phyloP scores from a whole-genome alignment of 2,113 vertebrate species.

The Ptyas mucosa region DNA sequence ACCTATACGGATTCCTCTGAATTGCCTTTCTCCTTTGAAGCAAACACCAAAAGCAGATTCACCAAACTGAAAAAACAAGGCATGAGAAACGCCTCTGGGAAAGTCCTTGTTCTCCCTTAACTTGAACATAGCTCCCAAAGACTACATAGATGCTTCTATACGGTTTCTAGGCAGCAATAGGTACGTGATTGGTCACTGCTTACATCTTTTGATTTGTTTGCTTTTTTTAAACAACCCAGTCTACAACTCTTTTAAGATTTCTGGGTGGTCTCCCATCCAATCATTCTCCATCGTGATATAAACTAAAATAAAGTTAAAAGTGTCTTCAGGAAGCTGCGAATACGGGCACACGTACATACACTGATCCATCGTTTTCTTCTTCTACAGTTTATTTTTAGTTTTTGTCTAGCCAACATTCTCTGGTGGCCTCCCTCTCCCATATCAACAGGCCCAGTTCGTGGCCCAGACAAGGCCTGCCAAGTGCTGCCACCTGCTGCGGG shows the following conservation, averaged over 20 bases:
- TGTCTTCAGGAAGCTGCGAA: neutral
- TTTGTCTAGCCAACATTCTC: neutral
- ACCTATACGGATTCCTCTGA: neutral
- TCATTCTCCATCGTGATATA: neutral
- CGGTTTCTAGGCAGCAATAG: neutral
- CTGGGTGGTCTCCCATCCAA: neutral
- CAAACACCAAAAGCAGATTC: neutral
- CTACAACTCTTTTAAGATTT: neutral
- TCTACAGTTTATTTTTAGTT: neutral
- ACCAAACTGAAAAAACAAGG: neutral
- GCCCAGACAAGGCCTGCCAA: neutral
- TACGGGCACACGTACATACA: neutral
- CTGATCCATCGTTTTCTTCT: neutral
- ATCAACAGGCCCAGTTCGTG: neutral
- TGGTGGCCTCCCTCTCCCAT: neutral
- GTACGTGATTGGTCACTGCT: neutral
- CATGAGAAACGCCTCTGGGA: neutral
- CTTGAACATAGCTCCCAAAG: neutral
- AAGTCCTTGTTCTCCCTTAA: neutral
- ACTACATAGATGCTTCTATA: neutral
- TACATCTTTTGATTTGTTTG: neutral
- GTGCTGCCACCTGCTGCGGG: neutral
- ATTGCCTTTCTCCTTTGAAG: neutral
- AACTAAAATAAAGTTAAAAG: neutral
- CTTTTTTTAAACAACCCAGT: neutral